Percentiles rank a stretch among this genome's conserved stretches.
phyloP scores from a whole-genome alignment of 1,140 invertebrate species.

The Melanaphis sacchari region DNA sequence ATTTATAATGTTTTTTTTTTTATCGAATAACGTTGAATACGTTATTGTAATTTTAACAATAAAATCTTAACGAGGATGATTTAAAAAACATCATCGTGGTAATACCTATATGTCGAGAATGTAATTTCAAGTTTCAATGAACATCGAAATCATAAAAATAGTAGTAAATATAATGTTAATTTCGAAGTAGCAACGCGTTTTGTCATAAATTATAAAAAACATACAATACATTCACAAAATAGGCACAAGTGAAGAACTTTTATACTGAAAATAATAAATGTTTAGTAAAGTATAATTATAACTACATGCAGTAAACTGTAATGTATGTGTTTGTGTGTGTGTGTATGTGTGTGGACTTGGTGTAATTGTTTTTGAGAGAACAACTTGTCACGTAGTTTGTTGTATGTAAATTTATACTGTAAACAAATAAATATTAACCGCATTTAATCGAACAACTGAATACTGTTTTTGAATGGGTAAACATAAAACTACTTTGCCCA shows the following conservation, averaged over 20 bases:
- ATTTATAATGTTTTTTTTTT: neutral
- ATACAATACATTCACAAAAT: neutral
- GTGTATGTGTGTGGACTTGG: neutral
- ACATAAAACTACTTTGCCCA: neutral
- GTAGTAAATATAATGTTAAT: neutral
- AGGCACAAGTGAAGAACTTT: neutral
- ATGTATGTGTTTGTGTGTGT: neutral
- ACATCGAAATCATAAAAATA: neutral
- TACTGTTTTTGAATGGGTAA: neutral
- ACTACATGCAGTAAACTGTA: neutral
- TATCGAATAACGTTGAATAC: neutral
- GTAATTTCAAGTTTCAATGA: neutral
- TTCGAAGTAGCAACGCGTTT: neutral
- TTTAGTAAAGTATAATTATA: neutral
- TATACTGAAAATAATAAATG: neutral
- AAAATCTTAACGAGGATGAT: neutral
- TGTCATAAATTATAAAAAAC: neutral
- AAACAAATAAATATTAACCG: conserved; percentile 5
- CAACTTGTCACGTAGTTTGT: neutral
- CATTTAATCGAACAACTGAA: neutral
- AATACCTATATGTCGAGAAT: neutral
- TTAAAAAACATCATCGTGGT: too few species aligned
- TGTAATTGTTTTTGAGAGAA: neutral
- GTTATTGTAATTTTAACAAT: neutral
- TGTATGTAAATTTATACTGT: neutral